Conservation (phyloP, 2,113 vertebrate species). For the Trematocara variabile region DNA sequence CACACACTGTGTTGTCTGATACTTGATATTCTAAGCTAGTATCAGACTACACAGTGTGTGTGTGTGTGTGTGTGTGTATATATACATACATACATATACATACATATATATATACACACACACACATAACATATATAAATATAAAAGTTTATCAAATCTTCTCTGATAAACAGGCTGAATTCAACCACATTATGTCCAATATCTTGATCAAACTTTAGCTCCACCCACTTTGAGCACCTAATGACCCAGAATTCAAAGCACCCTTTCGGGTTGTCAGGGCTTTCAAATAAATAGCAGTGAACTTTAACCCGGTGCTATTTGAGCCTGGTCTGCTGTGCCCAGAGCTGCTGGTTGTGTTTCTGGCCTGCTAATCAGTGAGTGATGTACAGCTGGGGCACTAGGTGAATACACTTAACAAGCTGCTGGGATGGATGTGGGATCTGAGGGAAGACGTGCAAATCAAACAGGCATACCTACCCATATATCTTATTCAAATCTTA, state of each 20-base stretch:
- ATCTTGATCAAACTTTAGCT: not conserved
- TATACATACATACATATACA: no score
- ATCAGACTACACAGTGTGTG: no score
- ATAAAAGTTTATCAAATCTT: not conserved
- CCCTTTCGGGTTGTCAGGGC: not conserved
- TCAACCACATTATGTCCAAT: not conserved
- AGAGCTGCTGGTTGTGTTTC: constrained; percentile 10
- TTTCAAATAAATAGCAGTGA: not conserved
- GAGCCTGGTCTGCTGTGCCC: constrained; percentile 6
- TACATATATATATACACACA: not conserved
- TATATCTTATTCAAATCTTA: not conserved
- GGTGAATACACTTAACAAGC: not conserved
- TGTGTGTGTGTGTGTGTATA: no score
- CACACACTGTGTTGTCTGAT: no score
- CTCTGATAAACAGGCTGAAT: not conserved
- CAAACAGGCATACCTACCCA: not conserved
- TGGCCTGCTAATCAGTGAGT: constrained; percentile 3
- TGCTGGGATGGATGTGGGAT: not conserved
- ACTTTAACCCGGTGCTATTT: not conserved
- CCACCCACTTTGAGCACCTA: not conserved
- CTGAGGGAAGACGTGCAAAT: not conserved
- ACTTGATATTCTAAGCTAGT: no score
- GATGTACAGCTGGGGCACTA: not conserved
- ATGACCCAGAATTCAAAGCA: constrained; percentile 19
- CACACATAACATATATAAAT: not conserved